These are phyloP conservation scores for Drosophila mulleri DNA, from an alignment of 2,888 invertebrate genomes.

Conservation along the genomic window DNA sequence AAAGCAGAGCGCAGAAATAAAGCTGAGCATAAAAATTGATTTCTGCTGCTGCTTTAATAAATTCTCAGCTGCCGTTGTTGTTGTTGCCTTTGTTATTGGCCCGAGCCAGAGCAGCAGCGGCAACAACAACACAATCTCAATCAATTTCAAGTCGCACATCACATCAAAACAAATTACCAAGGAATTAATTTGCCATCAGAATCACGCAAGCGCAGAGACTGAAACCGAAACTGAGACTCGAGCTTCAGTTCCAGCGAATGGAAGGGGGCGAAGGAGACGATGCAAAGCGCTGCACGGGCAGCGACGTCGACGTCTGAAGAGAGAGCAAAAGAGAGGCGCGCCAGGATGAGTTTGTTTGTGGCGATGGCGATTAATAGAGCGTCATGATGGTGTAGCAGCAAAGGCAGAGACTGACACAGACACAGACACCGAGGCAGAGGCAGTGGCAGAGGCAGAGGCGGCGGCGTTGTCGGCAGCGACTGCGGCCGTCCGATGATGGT, in stretches of 20 bases:
- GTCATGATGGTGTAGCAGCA: constrained; percentile 30
- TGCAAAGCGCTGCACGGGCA: neutral
- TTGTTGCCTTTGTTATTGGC: constrained; percentile 36
- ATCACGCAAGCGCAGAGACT: constrained; percentile 79
- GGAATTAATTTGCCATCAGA: constrained; percentile 83
- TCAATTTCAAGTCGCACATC: constrained; percentile 80
- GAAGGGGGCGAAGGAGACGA: constrained; percentile 2
- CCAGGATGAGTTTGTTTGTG: constrained; percentile 57
- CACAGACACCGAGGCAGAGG: no score
- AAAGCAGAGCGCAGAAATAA: constrained; percentile 54
- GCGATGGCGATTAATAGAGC: constrained; percentile 76
- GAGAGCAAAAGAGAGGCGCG: constrained; percentile 7
- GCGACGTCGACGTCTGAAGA: constrained; percentile 6
- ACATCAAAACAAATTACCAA: constrained; percentile 83
- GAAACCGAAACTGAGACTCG: constrained; percentile 45
- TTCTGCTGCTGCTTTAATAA: constrained; percentile 77
- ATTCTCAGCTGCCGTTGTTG: constrained; percentile 50
- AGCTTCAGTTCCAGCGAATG: constrained; percentile 30
- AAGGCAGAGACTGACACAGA: neutral
- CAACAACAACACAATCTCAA: constrained; percentile 79
- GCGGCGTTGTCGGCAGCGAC: neutral
- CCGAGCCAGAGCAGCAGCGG: constrained; percentile 51
- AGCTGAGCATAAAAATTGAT: constrained; percentile 73
- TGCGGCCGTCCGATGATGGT: constrained; percentile 23
- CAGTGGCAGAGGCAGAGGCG: neutral